These are phyloP conservation scores for Campylomormyrus numenius DNA, from an alignment of 2,113 vertebrate genomes.

Conservation along the genomic window DNA sequence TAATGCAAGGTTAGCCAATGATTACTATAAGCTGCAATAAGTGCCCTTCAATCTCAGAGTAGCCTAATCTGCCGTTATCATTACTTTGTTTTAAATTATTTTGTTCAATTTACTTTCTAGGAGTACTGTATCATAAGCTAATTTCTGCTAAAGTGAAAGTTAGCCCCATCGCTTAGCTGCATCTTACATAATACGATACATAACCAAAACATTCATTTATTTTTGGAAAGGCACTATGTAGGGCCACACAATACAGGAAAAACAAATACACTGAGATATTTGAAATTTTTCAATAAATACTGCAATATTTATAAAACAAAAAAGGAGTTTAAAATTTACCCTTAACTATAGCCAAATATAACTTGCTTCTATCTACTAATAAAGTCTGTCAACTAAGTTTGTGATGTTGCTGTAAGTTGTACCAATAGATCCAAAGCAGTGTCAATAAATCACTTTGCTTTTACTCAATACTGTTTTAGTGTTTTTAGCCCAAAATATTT, in stretches of 20 bases:
- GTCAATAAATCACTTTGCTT: not conserved
- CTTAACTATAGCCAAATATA: too few species aligned
- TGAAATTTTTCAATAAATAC: too few species aligned
- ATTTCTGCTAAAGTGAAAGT: too few species aligned
- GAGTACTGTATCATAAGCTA: not conserved
- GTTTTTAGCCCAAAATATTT: not conserved
- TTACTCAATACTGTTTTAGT: not conserved
- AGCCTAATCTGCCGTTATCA: not conserved
- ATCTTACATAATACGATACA: not conserved
- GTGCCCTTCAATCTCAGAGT: not conserved
- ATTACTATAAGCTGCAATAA: not conserved
- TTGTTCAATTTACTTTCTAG: not conserved
- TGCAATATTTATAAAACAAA: too few species aligned
- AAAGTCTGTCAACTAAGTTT: too few species aligned
- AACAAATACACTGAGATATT: too few species aligned
- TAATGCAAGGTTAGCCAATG: not conserved
- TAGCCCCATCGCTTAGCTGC: not conserved
- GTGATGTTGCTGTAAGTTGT: not conserved
- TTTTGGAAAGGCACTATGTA: not conserved
- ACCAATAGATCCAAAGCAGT: not conserved
- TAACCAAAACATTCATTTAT: not conserved
- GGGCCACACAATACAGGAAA: too few species aligned
- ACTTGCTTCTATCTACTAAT: too few species aligned
- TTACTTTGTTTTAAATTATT: not conserved
- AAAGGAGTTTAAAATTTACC: too few species aligned